Conservation (phyloP, 1,140 invertebrate genomes). For the Drosophila arizonae region DNA sequence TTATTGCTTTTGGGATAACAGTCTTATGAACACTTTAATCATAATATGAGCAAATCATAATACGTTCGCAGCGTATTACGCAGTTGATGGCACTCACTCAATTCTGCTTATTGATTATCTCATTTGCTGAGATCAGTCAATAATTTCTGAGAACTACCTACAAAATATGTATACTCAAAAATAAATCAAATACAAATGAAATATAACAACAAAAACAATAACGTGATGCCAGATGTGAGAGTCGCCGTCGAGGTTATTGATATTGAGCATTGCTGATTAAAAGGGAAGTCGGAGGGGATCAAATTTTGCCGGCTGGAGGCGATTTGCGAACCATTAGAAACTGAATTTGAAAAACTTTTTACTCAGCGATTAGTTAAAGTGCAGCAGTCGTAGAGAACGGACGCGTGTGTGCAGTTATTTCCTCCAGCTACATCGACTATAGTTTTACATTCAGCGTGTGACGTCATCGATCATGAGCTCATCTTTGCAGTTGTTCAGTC, state of each 20-base stretch:
- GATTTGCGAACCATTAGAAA: slow-evolving; percentile 30
- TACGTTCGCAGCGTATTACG: neutral
- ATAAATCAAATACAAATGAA: slow-evolving; percentile 4
- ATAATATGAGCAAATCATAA: neutral
- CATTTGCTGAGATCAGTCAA: slow-evolving; percentile 3
- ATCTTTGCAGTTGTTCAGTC: slow-evolving; percentile 16
- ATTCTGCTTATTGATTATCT: slow-evolving; percentile 1
- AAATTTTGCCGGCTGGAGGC: slow-evolving; percentile 21
- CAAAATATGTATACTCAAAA: neutral
- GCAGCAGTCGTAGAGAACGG: slow-evolving; percentile 58
- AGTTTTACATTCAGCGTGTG: slow-evolving; percentile 18
- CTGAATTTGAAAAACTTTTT: slow-evolving; percentile 28
- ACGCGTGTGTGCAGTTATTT: slow-evolving; percentile 45
- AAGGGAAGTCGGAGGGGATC: slow-evolving; percentile 1
- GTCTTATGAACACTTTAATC: neutral
- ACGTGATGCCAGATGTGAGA: slow-evolving; percentile 18
- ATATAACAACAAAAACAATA: slow-evolving; percentile 3
- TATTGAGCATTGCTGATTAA: slow-evolving; percentile 63
- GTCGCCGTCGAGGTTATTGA: slow-evolving; percentile 59
- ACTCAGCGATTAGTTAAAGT: slow-evolving; percentile 60
- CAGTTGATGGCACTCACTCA: neutral
- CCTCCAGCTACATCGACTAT: neutral
- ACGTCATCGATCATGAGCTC: slow-evolving; percentile 38
- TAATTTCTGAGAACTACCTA: slow-evolving; percentile 25
- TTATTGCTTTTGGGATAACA: neutral